Evolutionary conservation across 2,797 vertebrate species (phyloP).

Genomic region (Cyclopterus lumpus): DNA sequence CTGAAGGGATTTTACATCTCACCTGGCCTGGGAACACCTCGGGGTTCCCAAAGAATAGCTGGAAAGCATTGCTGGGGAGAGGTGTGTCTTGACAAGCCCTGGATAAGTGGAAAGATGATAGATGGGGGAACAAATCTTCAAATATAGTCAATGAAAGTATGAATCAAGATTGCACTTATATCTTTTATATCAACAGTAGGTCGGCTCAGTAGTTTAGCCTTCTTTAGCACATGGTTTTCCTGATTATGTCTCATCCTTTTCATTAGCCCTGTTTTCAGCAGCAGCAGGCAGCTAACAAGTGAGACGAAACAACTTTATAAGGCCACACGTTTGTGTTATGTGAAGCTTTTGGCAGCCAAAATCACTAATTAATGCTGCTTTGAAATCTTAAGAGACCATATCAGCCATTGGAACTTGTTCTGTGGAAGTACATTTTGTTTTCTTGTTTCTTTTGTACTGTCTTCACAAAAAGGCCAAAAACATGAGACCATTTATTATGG

Average conservation of each 20-base stretch:
- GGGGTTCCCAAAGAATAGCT: too few relatives aligned
- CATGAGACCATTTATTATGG: neutral
- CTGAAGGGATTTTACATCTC: neutral
- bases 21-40: too few relatives aligned
- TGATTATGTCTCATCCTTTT: neutral
- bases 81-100: too few relatives aligned
- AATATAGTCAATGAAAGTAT: too few relatives aligned
- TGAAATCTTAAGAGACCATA: neutral
- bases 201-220: neutral
- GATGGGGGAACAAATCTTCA: too few relatives aligned
- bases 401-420: neutral
- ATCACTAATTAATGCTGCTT: neutral
- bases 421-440: neutral
- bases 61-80: too few relatives aligned
- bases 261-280: neutral
- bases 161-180: neutral
- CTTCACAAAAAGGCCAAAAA: neutral
- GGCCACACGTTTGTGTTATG: neutral
- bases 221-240: neutral
- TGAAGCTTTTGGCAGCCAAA: neutral
- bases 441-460: neutral
- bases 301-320: neutral
- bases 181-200: neutral
- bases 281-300: neutral
- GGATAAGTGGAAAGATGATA: too few relatives aligned